Percentiles rank a stretch among this genome's conserved stretches.
Evolutionary conservation across 2,888 invertebrate genomes (phyloP).

Genomic region (Andricus curvator): DNA sequence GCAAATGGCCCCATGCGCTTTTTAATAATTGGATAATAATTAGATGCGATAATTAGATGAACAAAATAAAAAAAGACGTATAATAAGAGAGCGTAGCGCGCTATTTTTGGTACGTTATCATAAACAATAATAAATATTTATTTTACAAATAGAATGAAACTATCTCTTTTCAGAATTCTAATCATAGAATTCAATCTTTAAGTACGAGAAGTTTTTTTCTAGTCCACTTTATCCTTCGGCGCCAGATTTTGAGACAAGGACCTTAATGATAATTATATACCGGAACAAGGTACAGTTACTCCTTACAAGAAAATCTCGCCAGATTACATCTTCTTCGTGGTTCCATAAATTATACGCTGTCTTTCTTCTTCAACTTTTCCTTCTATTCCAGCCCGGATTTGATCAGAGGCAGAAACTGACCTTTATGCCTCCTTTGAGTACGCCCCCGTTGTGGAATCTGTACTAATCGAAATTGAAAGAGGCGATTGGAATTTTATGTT

Average conservation of each 20-base stretch:
- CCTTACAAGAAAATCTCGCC: background rate
- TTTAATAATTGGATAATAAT: too few species aligned
- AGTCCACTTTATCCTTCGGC: background rate
- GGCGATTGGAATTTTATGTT: background rate
- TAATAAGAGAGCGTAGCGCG: too few species aligned
- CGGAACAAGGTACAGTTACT: background rate
- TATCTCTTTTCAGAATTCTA: background rate
- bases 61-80: too few species aligned
- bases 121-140: background rate
- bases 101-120: too few species aligned
- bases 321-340: background rate
- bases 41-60: too few species aligned
- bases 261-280: background rate
- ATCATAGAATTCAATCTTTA: background rate
- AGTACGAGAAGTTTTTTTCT: background rate
- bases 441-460: background rate
- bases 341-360: conserved; percentile 1
- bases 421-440: background rate
- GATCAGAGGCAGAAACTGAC: background rate
- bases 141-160: background rate
- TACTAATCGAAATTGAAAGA: conserved; percentile 1
- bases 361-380: conserved; percentile 4
- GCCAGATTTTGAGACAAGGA: background rate
- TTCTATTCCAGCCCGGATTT: background rate
- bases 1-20: too few species aligned